Evolutionary conservation across 2,888 invertebrate genomes (phyloP).

Genomic region (Nymphalis urticae): DNA sequence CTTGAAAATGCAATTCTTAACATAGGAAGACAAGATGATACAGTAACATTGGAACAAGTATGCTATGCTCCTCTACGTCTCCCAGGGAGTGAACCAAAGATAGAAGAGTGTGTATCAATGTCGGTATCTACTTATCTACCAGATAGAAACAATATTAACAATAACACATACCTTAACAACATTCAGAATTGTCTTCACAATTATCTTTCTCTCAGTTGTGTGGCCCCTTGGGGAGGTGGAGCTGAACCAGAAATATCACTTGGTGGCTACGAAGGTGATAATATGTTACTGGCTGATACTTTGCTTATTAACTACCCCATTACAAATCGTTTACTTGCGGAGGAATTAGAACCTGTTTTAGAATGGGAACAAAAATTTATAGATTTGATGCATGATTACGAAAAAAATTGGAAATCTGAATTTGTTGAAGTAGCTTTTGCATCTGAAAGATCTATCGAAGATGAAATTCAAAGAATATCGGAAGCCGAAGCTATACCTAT

Average conservation of each 20-base stretch:
- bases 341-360: constrained; percentile 81
- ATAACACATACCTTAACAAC: constrained; percentile 61
- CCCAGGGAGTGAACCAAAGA: constrained; percentile 78
- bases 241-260: constrained; percentile 91
- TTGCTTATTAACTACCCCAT: constrained; percentile 90
- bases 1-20: constrained; percentile 85
- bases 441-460: constrained; percentile 94
- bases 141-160: constrained; percentile 77
- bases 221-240: constrained; percentile 94
- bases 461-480: constrained; percentile 94
- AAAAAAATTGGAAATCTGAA: constrained; percentile 71
- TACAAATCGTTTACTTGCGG: constrained; percentile 84
- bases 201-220: constrained; percentile 80
- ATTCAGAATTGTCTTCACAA: constrained; percentile 71
- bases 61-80: constrained; percentile 92
- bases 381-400: constrained; percentile 83
- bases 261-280: constrained; percentile 85
- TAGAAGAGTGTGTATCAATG: constrained; percentile 89
- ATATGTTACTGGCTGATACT: constrained; percentile 72
- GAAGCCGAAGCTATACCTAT: constrained; percentile 92
- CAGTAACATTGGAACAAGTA: constrained; percentile 79
- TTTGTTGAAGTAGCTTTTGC: constrained; percentile 87
- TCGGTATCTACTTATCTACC: constrained; percentile 91
- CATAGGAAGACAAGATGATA: constrained; percentile 80
- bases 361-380: constrained; percentile 90